These are phyloP conservation scores for Muscina levida DNA, from an alignment of 2,888 invertebrate species.

Conservation along the genomic window DNA sequence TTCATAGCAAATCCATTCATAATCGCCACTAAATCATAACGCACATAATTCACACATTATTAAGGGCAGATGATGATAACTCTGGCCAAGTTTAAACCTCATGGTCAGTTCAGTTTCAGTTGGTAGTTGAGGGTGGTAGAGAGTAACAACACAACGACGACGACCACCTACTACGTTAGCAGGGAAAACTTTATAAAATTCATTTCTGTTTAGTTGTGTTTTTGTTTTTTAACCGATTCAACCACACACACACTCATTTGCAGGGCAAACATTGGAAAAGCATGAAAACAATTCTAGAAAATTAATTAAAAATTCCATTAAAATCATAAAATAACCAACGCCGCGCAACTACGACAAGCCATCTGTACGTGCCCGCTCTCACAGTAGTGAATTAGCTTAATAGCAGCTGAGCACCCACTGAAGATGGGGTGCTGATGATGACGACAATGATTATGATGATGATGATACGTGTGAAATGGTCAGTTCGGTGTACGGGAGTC, in stretches of 20 bases:
- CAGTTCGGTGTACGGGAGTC: not conserved
- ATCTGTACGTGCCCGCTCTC: constrained; percentile 54
- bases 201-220: not conserved
- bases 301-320: constrained; percentile 66
- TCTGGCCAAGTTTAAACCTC: no score
- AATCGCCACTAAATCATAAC: constrained; percentile 34
- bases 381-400: no score
- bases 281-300: constrained; percentile 45
- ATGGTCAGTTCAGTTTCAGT: no score
- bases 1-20: constrained; percentile 39
- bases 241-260: not conserved
- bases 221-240: not conserved
- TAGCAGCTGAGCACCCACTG: no score
- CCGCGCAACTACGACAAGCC: constrained; percentile 4
- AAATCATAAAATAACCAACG: constrained; percentile 58
- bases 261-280: constrained; percentile 9
- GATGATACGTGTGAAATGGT: no score
- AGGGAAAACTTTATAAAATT: constrained; percentile 13
- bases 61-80: no score
- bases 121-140: no score
- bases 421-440: no score
- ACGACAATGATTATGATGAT: no score
- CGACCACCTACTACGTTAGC: constrained; percentile 55
- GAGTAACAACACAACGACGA: no score
- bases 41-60: constrained; percentile 30